A percentile compares a stretch with the other conserved stretches of the same genome.
Evolutionary conservation across 2,113 vertebrate species (phyloP).

Genomic region (Poeciliopsis retropinna): DNA sequence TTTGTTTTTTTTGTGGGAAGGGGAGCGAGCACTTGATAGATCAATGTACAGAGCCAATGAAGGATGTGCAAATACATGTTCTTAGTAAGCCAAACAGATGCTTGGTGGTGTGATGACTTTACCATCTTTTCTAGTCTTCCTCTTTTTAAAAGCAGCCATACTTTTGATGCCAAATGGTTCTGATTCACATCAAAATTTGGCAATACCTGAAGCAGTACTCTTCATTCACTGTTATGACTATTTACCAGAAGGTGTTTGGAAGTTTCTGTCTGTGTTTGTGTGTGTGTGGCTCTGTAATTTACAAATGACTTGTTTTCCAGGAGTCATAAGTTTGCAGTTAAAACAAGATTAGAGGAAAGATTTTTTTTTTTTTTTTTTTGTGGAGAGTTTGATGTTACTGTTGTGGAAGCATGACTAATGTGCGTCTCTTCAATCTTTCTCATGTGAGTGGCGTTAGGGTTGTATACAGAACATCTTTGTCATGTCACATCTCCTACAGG

Average conservation of each 20-base stretch:
- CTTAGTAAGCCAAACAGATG: conserved; percentile 28
- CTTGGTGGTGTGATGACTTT: conserved; percentile 33
- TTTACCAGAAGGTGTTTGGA: conserved; percentile 26
- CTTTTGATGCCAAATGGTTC: conserved; percentile 14
- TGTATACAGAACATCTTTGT: conserved; percentile 65
- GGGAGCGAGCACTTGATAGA: conserved; percentile 4
- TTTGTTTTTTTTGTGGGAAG: neutral
- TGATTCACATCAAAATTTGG: neutral
- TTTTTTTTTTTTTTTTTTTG: conserved; percentile 15
- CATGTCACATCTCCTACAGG: conserved; percentile 54
- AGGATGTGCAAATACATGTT: conserved; percentile 64
- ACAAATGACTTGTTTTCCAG: neutral
- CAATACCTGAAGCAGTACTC: conserved; percentile 13
- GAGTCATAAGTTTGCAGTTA: neutral
- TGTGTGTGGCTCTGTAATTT: neutral
- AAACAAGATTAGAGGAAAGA: neutral
- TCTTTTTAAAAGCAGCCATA: conserved; percentile 26
- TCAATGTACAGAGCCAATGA: conserved; percentile 33
- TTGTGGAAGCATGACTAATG: conserved; percentile 46
- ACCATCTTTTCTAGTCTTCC: conserved; percentile 27
- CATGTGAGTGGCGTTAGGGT: conserved; percentile 67
- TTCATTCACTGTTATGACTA: neutral
- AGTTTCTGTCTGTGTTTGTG: conserved; percentile 9
- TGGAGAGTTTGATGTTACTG: conserved; percentile 39
- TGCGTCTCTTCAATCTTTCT: conserved; percentile 32